These are phyloP conservation scores for Cephus runcator DNA, from an alignment of 2,888 invertebrate species.

Conservation along the genomic window DNA sequence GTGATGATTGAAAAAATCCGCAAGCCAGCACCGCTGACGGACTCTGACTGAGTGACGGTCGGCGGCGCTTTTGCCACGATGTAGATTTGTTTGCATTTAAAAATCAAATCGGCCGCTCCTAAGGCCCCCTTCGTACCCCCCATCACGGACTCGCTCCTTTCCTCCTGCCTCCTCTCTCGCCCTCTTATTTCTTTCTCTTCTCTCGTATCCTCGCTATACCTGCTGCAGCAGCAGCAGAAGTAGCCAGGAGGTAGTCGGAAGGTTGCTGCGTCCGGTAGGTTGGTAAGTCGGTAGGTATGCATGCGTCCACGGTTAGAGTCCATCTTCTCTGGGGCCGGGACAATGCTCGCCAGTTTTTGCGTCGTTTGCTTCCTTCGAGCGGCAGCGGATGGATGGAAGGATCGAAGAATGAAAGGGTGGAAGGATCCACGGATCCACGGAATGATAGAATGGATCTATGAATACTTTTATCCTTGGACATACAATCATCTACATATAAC, in stretches of 20 bases:
- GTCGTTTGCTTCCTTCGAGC: slow-evolving; percentile 57
- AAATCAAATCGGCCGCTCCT: slow-evolving; percentile 56
- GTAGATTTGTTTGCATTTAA: slow-evolving; percentile 66
- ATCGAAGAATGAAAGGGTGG: slow-evolving; percentile 18
- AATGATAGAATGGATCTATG: not conserved
- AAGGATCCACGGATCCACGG: not conserved
- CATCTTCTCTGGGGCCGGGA: slow-evolving; percentile 8
- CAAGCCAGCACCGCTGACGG: slow-evolving; percentile 26
- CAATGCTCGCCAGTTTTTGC: slow-evolving; percentile 60
- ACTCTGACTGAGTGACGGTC: slow-evolving; percentile 22
- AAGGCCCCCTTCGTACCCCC: not conserved
- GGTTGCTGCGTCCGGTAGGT: slow-evolving; percentile 34
- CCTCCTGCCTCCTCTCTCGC: slow-evolving; percentile 20
- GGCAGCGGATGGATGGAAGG: slow-evolving; percentile 38
- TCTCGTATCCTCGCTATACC: not conserved
- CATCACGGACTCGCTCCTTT: not conserved
- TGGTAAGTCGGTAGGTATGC: slow-evolving; percentile 42
- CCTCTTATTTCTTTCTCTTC: slow-evolving; percentile 5
- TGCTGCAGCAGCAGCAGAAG: not conserved
- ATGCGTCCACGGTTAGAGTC: slow-evolving; percentile 29
- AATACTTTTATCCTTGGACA: not conserved
- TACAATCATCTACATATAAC: not conserved
- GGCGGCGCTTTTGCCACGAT: slow-evolving; percentile 63
- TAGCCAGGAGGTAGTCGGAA: slow-evolving; percentile 12
- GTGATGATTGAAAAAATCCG: slow-evolving; percentile 51